Evolutionary conservation across 2,797 vertebrate species (phyloP).

Genomic region (Sus cebifrons): DNA sequence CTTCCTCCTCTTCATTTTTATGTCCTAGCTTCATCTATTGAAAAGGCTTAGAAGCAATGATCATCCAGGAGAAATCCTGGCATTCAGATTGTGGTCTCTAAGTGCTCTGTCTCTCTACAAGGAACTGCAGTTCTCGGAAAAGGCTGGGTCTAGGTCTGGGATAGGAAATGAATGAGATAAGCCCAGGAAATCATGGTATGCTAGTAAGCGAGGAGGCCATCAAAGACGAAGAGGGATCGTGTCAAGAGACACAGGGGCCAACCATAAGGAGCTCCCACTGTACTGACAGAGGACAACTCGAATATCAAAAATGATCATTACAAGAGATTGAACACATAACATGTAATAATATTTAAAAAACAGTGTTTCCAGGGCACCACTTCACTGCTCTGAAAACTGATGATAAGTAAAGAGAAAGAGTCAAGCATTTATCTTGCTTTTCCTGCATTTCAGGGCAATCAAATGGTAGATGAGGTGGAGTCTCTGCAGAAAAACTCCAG

Average conservation of each 20-base stretch:
- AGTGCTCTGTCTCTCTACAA: not conserved
- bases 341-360: not conserved
- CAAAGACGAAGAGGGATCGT: not conserved
- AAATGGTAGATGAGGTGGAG: constrained; percentile 7
- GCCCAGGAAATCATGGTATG: not conserved
- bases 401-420: constrained; percentile 34
- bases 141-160: not conserved
- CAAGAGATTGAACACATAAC: not conserved
- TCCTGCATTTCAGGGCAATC: not conserved
- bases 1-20: not conserved
- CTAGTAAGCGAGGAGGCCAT: not conserved
- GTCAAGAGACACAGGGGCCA: not conserved
- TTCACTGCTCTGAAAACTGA: constrained; percentile 30
- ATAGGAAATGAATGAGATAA: constrained; percentile 42
- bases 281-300: not conserved
- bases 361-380: not conserved
- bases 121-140: constrained; percentile 36
- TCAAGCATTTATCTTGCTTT: constrained; percentile 17
- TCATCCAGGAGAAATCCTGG: not conserved
- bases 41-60: not conserved
- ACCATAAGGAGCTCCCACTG: not conserved
- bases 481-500: not conserved
- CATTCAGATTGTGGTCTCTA: not conserved
- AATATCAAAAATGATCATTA: not conserved
- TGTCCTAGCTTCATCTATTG: not conserved